Evolutionary conservation across 2,888 invertebrate species (phyloP).

Genomic region (Blomia tropicalis): DNA sequence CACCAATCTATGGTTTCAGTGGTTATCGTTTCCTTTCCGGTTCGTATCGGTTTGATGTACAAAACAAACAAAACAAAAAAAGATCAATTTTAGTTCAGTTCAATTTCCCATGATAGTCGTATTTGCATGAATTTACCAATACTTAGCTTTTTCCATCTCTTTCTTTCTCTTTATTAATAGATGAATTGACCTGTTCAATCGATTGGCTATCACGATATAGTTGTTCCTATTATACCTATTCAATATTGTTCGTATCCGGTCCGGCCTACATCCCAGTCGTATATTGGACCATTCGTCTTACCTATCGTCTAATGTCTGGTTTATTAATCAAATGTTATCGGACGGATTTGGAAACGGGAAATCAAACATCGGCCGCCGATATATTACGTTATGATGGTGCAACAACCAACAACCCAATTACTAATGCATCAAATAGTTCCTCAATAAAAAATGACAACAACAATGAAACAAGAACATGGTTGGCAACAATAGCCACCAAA

Average conservation of each 20-base stretch:
- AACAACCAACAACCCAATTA: background rate
- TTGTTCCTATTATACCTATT: conserved; percentile 15
- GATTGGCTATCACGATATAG: conserved; percentile 13
- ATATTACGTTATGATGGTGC: background rate
- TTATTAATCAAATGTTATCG: background rate
- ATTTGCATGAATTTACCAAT: background rate
- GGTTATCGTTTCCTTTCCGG: background rate
- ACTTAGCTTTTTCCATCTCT: background rate
- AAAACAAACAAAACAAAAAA: background rate
- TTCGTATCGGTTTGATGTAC: background rate
- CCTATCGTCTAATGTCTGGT: background rate
- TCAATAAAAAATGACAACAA: background rate
- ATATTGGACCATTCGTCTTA: conserved; percentile 1
- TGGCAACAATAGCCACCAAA: background rate
- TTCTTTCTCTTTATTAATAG: background rate
- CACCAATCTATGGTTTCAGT: background rate
- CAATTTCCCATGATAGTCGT: no score
- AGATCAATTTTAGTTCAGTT: no score
- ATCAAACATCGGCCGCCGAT: background rate
- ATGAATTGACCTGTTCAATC: conserved; percentile 18
- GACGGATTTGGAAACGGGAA: background rate
- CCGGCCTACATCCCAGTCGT: conserved; percentile 11
- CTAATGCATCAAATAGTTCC: background rate
- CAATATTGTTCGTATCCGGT: conserved; percentile 2
- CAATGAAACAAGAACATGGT: background rate